Evolutionary conservation across 2,888 invertebrate genomes (phyloP).

Genomic region (Diabrotica balteata): DNA sequence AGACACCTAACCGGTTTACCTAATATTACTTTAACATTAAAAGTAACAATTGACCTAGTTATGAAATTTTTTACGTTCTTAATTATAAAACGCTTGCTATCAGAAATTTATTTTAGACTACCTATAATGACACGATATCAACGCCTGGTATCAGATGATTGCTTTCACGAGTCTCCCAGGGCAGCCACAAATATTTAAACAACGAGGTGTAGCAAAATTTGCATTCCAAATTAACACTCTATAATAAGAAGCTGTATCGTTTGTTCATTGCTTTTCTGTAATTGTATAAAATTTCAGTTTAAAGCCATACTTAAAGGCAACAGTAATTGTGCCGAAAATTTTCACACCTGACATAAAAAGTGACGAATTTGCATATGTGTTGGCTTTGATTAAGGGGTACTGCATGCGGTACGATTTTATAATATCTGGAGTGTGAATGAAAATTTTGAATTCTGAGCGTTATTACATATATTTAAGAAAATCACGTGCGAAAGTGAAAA

Average conservation of each 20-base stretch:
- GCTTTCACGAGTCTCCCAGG: constrained; percentile 11
- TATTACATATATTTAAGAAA: constrained; percentile 17
- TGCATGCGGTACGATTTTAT: constrained; percentile 15
- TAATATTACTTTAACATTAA: not conserved
- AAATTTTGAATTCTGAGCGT: constrained; percentile 19
- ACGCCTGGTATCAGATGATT: constrained; percentile 13
- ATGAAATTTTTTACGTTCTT: not conserved
- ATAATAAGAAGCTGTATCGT: constrained; percentile 35
- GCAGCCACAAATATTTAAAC: constrained; percentile 36
- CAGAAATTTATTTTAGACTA: not conserved
- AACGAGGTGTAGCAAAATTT: constrained; percentile 31
- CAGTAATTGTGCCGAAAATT: constrained; percentile 31
- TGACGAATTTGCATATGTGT: constrained; percentile 30
- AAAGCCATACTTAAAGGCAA: constrained; percentile 29
- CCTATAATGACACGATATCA: constrained; percentile 13
- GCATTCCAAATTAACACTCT: constrained; percentile 39
- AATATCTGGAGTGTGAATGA: constrained; percentile 21
- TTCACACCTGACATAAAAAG: constrained; percentile 38
- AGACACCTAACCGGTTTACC: too few relatives aligned
- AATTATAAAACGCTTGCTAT: not conserved
- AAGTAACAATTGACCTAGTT: not conserved
- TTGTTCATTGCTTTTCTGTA: constrained; percentile 37
- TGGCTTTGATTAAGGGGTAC: constrained; percentile 15
- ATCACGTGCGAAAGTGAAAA: constrained; percentile 29
- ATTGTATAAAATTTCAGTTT: constrained; percentile 38